Conservation (phyloP, 2,113 vertebrate genomes). For the Callospermophilus lateralis region DNA sequence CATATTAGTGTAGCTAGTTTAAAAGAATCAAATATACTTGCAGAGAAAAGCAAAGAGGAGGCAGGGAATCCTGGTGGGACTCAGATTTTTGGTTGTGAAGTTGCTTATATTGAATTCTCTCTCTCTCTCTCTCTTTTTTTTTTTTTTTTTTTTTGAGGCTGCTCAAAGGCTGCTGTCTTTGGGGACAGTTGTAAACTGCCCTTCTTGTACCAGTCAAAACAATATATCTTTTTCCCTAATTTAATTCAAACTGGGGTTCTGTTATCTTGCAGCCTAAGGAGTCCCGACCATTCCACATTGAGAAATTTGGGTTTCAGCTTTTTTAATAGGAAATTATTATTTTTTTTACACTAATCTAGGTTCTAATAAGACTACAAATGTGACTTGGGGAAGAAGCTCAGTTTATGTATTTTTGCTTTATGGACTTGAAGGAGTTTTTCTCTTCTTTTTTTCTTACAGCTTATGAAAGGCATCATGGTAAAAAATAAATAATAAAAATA, state of each 20-base stretch:
- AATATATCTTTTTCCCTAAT: neutral
- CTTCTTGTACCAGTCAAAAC: neutral
- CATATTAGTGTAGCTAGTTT: neutral
- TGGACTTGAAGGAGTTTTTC: slow-evolving; percentile 19
- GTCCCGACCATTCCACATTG: neutral
- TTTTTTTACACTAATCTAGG: neutral
- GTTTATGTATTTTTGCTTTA: slow-evolving; percentile 47
- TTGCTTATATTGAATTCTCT: neutral
- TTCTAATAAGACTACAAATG: slow-evolving; percentile 23
- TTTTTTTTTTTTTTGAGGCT: neutral
- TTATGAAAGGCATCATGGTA: neutral
- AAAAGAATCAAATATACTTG: slow-evolving; percentile 17
- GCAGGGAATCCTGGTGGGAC: neutral
- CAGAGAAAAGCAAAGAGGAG: slow-evolving; percentile 33
- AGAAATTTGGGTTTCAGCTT: slow-evolving; percentile 28
- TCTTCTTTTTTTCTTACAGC: neutral
- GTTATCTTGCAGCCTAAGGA: neutral
- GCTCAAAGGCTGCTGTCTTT: neutral
- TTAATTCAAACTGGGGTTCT: neutral
- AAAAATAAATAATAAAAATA: slow-evolving; percentile 44
- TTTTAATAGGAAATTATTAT: neutral
- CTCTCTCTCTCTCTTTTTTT: too few species aligned
- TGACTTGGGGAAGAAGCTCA: neutral
- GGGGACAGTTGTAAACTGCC: neutral
- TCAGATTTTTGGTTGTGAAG: slow-evolving; percentile 1